These are phyloP conservation scores for Agrochola litura DNA, from an alignment of 2,888 invertebrate species.

Conservation along the genomic window DNA sequence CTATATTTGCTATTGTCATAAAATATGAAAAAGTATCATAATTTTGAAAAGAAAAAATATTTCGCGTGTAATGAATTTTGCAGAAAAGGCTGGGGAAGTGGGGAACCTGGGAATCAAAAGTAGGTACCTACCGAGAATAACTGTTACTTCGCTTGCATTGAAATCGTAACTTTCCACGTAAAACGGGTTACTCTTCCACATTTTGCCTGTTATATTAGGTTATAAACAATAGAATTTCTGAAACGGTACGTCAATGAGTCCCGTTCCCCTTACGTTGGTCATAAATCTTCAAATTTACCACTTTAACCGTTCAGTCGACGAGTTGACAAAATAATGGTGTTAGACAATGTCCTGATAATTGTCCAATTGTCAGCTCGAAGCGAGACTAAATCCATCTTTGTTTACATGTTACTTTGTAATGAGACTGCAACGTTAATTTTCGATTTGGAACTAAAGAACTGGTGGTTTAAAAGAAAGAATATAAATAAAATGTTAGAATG, in stretches of 20 bases:
- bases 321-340: slow-evolving; percentile 83
- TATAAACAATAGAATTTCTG: slow-evolving; percentile 62
- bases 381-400: slow-evolving; percentile 71
- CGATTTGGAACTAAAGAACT: not conserved
- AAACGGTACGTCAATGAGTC: slow-evolving; percentile 66
- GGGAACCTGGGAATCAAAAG: not conserved
- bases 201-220: slow-evolving; percentile 22
- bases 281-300: slow-evolving; percentile 84
- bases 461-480: not conserved
- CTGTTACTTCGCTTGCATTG: slow-evolving; percentile 15
- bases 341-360: slow-evolving; percentile 80
- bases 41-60: no score
- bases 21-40: no score
- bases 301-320: slow-evolving; percentile 78
- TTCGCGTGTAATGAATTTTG: not conserved
- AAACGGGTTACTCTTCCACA: slow-evolving; percentile 37
- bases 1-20: no score
- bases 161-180: slow-evolving; percentile 41
- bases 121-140: slow-evolving; percentile 6
- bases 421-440: slow-evolving; percentile 13
- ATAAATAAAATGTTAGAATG: not conserved
- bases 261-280: slow-evolving; percentile 70
- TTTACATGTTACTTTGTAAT: slow-evolving; percentile 48
- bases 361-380: slow-evolving; percentile 75
- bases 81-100: not conserved